Base-by-base conservation (phyloP, 2,888 invertebrate genomes). In the Synergus itoensis region DNA sequence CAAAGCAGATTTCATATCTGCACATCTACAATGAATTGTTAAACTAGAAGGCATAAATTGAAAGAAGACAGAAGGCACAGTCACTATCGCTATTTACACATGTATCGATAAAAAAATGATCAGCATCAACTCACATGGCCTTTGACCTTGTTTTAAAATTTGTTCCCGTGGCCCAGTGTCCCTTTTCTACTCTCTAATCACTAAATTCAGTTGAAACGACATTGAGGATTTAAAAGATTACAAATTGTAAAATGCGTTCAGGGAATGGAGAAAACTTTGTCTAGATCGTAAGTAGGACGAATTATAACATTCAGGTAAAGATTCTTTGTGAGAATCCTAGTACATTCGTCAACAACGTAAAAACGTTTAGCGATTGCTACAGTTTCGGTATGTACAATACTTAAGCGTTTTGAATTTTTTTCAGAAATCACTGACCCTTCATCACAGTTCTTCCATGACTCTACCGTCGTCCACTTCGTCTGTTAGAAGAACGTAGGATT, bases 401-500 rank as follows among this genome's bases (percentile, higher is more conserved):
- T 45, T 36, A 36, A 53, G 53, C 53, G 36, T 53, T 57, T 40
- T n/a, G 28, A 28, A 36, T 28, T 48, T 73, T 16, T 14, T 36
- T 43, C 80, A 40, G 80, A 84, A 4, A 82, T 82, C 62, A 78
- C 78, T 16, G 62, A 16, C 16, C 3, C 21, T 40, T 75, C 76
- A 73, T 73, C 53, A 73, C 36, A 73, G 21, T 16, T 48, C 73
- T 4, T 48, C 73, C 4, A 73, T 8, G 28, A n/a, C 73, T 73
- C 80, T 82, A 41, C 65, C 79, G 3, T 84, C 83, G 48, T 84
- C 78, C 41, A 83, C 62, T 48, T 90, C 89, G 77, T 89, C 88
- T 62, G 87, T 90, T 41, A 95, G 88, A 76, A 94, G 88, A 1
- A 93, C 90, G 87, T 94, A 95, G 0, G 94, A 93, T 78, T 96